These are phyloP conservation scores for Tauraco hartlaubi DNA, from an alignment of 2,797 vertebrate species.

Conservation along the genomic window DNA sequence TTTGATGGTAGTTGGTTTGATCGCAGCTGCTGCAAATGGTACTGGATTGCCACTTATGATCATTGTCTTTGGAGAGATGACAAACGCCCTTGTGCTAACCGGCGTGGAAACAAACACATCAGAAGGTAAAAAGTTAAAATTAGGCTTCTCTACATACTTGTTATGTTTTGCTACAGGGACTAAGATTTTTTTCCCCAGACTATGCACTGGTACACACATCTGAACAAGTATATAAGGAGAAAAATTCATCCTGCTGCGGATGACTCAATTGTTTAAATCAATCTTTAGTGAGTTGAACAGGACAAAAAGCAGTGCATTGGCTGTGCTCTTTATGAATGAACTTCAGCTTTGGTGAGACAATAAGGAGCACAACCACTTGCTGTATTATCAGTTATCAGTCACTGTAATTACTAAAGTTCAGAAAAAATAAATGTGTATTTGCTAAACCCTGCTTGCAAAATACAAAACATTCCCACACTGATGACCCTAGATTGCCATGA, in stretches of 20 bases:
- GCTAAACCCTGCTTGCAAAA: neutral
- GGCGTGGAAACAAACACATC: neutral
- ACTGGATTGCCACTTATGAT: constrained; percentile 75
- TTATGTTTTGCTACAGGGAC: neutral
- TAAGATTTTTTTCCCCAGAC: neutral
- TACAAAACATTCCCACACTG: neutral
- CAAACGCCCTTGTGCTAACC: constrained; percentile 79
- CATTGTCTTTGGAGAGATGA: constrained; percentile 81
- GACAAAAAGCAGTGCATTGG: neutral
- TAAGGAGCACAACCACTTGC: neutral
- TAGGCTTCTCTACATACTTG: neutral
- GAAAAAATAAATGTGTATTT: neutral
- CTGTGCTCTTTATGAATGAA: neutral
- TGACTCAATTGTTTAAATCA: neutral
- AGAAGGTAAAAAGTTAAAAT: constrained; percentile 47
- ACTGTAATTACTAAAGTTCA: neutral
- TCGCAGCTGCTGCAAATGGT: constrained; percentile 70
- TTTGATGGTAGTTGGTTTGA: constrained; percentile 77
- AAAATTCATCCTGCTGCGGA: neutral
- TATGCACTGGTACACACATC: neutral
- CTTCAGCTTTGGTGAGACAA: neutral
- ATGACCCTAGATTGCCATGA: neutral
- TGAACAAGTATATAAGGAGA: neutral
- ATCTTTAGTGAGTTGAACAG: neutral
- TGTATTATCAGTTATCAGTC: neutral